A percentile compares a stretch with the other conserved stretches of the same genome.
phyloP scores from a whole-genome alignment of 2,797 vertebrate species.

The Melanitta fusca region DNA sequence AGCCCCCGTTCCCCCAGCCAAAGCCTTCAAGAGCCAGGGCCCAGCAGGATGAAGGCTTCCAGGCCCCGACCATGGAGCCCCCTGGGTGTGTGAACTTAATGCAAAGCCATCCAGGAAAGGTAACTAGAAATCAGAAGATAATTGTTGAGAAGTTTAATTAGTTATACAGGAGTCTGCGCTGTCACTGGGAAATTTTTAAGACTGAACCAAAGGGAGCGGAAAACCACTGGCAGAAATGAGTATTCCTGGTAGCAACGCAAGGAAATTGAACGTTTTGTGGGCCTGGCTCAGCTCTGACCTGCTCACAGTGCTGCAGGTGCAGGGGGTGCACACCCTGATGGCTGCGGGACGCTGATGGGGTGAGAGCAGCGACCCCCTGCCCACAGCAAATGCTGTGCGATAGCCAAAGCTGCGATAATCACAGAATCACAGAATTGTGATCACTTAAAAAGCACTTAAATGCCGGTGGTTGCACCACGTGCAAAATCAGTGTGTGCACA shows the following conservation, averaged over 20 bases:
- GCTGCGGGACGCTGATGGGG: not conserved
- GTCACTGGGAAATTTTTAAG: not conserved
- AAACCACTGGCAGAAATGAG: not conserved
- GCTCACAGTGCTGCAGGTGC: not conserved
- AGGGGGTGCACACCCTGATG: fast-evolving
- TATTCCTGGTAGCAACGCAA: fast-evolving
- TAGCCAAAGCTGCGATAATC: fast-evolving
- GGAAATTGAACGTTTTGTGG: not conserved
- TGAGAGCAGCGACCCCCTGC: fast-evolving
- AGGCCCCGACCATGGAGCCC: not conserved
- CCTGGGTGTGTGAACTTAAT: not conserved
- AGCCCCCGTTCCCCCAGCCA: not conserved
- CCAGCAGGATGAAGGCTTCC: not conserved
- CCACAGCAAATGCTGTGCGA: not conserved
- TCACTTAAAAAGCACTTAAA: not conserved
- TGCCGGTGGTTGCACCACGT: fast-evolving
- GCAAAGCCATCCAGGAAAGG: not conserved
- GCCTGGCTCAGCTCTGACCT: fast-evolving
- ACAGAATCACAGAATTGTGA: too few relatives aligned
- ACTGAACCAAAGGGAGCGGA: not conserved
- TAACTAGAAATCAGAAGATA: slow-evolving; percentile 36
- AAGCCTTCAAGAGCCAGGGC: not conserved
- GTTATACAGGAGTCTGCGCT: not conserved
- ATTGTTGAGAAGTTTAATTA: slow-evolving; percentile 12
- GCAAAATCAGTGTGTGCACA: fast-evolving